Conservation (phyloP, 1,140 invertebrate species). For the Scaptomyza graminum region DNA sequence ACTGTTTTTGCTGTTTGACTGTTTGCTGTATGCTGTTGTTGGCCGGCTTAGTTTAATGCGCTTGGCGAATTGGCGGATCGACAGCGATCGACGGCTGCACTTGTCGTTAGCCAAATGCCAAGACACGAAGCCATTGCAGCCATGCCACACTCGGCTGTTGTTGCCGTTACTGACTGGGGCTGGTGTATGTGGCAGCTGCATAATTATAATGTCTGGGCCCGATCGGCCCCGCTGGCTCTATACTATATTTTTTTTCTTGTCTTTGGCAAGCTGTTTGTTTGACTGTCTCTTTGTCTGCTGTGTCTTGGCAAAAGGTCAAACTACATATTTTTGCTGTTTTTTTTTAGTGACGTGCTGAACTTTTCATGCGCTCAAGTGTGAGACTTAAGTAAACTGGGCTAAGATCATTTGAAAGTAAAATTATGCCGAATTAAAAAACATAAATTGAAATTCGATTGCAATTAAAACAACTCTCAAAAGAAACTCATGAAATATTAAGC, state of each 20-base stretch:
- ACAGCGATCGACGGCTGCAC: conserved; percentile 67
- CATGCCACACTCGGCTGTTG: conserved; percentile 25
- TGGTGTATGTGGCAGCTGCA: conserved; percentile 74
- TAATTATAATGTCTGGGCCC: conserved; percentile 77
- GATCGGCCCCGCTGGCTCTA: conserved; percentile 43
- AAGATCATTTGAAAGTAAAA: conserved; percentile 13
- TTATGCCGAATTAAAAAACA: conserved; percentile 1
- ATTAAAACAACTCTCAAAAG: conserved; percentile 1
- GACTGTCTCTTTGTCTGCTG: conserved; percentile 17
- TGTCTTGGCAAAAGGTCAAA: conserved; percentile 52
- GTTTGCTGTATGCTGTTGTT: conserved; percentile 1
- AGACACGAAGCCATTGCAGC: conserved; percentile 58
- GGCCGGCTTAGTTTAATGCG: conserved; percentile 69
- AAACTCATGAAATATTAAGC: conserved; percentile 3
- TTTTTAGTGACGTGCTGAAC: conserved; percentile 50
- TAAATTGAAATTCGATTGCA: background rate
- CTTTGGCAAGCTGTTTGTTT: conserved; percentile 18
- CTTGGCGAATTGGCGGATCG: conserved; percentile 47
- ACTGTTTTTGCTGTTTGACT: conserved; percentile 37
- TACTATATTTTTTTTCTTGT: conserved; percentile 23
- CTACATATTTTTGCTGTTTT: conserved; percentile 37
- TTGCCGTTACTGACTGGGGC: background rate
- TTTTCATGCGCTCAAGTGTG: conserved; percentile 40
- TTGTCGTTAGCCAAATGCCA: conserved; percentile 76
- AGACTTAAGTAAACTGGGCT: conserved; percentile 30